Evolutionary conservation across 2,113 vertebrate genomes (phyloP).

Genomic region (Elgaria multicarinata): DNA sequence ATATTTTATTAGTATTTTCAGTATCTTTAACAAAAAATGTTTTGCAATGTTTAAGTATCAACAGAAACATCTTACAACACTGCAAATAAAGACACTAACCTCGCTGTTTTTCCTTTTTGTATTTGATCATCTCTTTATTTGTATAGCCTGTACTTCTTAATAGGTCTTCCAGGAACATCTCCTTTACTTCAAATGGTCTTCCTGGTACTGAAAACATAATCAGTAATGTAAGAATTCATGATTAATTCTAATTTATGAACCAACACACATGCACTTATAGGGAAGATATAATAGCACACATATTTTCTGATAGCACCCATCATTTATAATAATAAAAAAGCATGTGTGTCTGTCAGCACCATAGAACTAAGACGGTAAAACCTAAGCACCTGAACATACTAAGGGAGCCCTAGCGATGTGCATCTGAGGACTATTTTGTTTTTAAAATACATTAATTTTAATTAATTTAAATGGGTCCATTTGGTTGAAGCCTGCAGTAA

Average conservation of each 20-base stretch:
- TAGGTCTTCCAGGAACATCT: conserved; percentile 93
- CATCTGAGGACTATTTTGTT: too few relatives aligned
- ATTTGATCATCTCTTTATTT: conserved; percentile 86
- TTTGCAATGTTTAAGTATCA: not conserved
- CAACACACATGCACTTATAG: not conserved
- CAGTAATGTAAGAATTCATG: not conserved
- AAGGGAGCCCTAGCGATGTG: too few relatives aligned
- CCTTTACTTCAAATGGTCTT: conserved; percentile 91
- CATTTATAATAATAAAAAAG: too few relatives aligned
- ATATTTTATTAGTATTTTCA: not conserved
- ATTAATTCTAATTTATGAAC: not conserved
- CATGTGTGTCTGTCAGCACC: too few relatives aligned
- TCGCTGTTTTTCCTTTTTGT: conserved; percentile 86
- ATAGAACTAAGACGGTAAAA: too few relatives aligned
- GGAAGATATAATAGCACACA: not conserved
- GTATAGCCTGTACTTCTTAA: conserved; percentile 87
- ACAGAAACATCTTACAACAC: not conserved
- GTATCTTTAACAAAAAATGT: not conserved
- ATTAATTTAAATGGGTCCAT: too few relatives aligned
- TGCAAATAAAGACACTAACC: conserved; percentile 74
- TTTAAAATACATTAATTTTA: too few relatives aligned
- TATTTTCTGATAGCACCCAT: too few relatives aligned
- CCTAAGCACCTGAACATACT: too few relatives aligned
- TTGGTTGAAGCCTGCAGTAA: too few relatives aligned
- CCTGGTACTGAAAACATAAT: conserved; percentile 85